Percentiles rank a stretch among this genome's conserved stretches.
These are phyloP conservation scores for Rutpela maculata DNA, from an alignment of 2,888 invertebrate genomes.

Conservation along the genomic window DNA sequence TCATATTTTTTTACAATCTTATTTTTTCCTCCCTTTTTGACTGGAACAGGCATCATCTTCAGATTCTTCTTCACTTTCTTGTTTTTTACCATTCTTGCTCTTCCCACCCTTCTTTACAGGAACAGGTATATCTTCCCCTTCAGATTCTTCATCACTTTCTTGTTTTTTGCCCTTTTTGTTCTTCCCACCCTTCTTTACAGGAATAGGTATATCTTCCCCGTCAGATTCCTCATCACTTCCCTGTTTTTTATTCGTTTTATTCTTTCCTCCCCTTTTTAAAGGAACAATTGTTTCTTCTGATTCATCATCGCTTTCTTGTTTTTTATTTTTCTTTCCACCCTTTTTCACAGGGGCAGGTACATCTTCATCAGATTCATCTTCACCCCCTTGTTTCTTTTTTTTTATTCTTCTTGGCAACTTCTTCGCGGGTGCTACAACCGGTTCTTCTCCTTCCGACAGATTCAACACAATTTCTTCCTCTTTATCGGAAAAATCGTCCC, in stretches of 20 bases:
- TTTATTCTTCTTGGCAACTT: conserved; percentile 70
- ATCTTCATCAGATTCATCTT: conserved; percentile 66
- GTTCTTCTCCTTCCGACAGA: conserved; percentile 64
- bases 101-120: conserved; percentile 44
- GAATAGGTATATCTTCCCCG: conserved; percentile 45
- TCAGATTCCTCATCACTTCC: too few species aligned
- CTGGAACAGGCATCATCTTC: conserved; percentile 38
- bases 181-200: conserved; percentile 42
- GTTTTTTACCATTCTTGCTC: conserved; percentile 28
- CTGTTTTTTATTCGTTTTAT: conserved; percentile 30
- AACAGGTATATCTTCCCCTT: conserved; percentile 43
- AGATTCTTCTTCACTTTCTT: conserved; percentile 39
- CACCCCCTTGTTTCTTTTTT: conserved; percentile 50
- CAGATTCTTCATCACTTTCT: too few species aligned
- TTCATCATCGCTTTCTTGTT: conserved; percentile 40
- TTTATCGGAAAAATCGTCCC: conserved; percentile 67
- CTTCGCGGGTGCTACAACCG: conserved; percentile 40
- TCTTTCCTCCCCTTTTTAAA: conserved; percentile 41
- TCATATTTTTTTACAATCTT: conserved; percentile 35
- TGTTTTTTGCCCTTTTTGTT: conserved; percentile 33
- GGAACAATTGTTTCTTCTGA: conserved; percentile 45
- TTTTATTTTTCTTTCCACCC: conserved; percentile 38
- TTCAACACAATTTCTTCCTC: conserved; percentile 67
- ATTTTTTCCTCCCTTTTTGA: conserved; percentile 30
- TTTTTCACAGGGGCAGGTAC: conserved; percentile 54